Percentiles rank a stretch among this genome's conserved stretches.
Conservation (phyloP, 2,797 vertebrate genomes). For the Poeciliopsis presidionis region DNA sequence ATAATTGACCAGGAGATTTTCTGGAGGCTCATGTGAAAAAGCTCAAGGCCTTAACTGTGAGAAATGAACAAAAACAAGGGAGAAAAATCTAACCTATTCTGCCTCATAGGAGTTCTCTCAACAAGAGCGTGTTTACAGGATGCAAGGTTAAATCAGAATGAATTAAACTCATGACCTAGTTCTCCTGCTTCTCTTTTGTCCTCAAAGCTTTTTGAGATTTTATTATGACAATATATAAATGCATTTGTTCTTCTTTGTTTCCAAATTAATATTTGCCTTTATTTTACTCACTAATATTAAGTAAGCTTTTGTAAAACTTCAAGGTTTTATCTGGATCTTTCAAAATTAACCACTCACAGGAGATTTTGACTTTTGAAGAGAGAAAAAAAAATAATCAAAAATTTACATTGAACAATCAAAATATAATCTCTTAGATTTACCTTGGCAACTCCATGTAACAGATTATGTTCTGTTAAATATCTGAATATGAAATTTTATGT, state of each 20-base stretch:
- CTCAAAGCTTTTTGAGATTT: slow-evolving; percentile 58
- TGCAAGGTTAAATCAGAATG: slow-evolving; percentile 64
- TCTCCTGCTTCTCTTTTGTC: slow-evolving; percentile 50
- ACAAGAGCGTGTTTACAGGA: slow-evolving; percentile 61
- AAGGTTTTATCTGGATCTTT: neutral
- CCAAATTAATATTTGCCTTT: neutral
- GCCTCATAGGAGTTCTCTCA: slow-evolving; percentile 46
- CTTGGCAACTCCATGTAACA: neutral
- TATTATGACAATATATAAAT: neutral
- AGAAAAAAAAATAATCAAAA: neutral
- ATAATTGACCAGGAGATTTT: slow-evolving; percentile 57
- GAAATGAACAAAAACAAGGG: slow-evolving; percentile 29
- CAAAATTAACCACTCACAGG: slow-evolving; percentile 1
- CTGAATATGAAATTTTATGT: slow-evolving; percentile 4
- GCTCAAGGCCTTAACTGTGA: slow-evolving; percentile 43
- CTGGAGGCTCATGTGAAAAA: slow-evolving; percentile 39
- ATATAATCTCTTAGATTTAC: neutral
- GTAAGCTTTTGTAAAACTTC: neutral
- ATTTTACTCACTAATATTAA: neutral
- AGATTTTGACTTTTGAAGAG: neutral
- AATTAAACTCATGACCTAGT: slow-evolving; percentile 68
- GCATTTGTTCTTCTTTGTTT: neutral
- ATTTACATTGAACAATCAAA: neutral
- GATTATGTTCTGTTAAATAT: slow-evolving; percentile 24
- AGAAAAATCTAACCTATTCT: slow-evolving; percentile 50